These are phyloP conservation scores for Jordanella pulchra DNA, from an alignment of 2,797 vertebrate species.

Conservation along the genomic window DNA sequence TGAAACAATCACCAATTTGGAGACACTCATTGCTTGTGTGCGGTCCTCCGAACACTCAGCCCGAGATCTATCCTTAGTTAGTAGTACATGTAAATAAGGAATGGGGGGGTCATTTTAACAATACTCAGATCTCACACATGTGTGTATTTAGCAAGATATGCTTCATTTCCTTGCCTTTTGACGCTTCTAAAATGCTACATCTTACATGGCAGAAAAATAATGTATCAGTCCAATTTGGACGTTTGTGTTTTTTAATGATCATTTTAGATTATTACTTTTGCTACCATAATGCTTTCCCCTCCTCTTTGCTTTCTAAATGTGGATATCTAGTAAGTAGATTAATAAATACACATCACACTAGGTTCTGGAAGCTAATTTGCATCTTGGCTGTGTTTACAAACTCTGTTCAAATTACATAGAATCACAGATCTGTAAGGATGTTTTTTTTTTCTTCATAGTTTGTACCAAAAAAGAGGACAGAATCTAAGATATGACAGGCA, in stretches of 20 bases:
- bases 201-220: neutral
- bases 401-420: no score
- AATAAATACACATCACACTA: neutral
- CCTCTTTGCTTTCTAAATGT: neutral
- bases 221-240: neutral
- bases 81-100: neutral
- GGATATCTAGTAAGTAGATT: neutral
- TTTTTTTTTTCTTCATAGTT: no score
- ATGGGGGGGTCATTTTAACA: neutral
- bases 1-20: neutral
- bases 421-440: no score
- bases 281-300: neutral
- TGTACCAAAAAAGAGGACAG: no score
- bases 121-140: neutral
- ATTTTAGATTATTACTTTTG: neutral
- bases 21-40: neutral
- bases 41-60: neutral
- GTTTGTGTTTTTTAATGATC: neutral
- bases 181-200: neutral
- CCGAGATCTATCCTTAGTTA: neutral
- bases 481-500: no score
- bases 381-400: neutral
- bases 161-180: no score
- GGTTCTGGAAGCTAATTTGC: conserved; percentile 13
- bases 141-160: neutral